Evolutionary conservation across 2,113 vertebrate genomes (phyloP), one percentile per base, ranked within the genome.

Genomic region (Sinocyclocheilus maitianheensis): DNA sequence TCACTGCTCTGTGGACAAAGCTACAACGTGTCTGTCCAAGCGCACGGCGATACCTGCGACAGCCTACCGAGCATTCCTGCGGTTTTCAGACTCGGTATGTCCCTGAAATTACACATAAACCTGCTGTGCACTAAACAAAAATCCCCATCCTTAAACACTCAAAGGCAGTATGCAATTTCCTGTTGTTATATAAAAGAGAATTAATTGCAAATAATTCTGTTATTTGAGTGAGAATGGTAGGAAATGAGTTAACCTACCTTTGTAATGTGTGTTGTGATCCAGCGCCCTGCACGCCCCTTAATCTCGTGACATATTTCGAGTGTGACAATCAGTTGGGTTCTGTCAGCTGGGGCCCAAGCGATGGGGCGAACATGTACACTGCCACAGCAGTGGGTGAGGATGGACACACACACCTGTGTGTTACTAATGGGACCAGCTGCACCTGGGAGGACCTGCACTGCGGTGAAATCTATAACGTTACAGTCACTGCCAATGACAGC

Each of bases 391-490:
- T 83, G 22, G 85, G 78, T n/a, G 30, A 11, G 3, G 76, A 88
- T 22, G 86, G 87, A 37, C 76, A 86, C 69, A 46, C 46, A 5
- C 78, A 84, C 60, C 85, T 90, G 53, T 93, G 92, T 65, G 18
- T 71, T 77, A 91, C 90, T 71, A 90, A 89, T 74, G 75, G 20
- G 53, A 93, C 92, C 43, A 85, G 62, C 63, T 94, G 93, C 91
- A 91, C 89, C 30, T 94, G 92, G 91, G 69, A n/a, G 0, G 75
- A 92, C 74, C 90, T 95, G 79, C 93, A 91, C 76, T 95, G 94
- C 63, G 92, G 93, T 26, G 90, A 93, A 8, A n/a, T 79, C 16
- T 94, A 95, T 90, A 89, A 67, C 5, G 88, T 95, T 37, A 86
- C 71, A 9, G 90, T 94, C 77, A 92, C 34, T 24, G 92, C 93